phyloP scores from a whole-genome alignment of 2,113 vertebrate species.

The Tragelaphus scriptus region DNA sequence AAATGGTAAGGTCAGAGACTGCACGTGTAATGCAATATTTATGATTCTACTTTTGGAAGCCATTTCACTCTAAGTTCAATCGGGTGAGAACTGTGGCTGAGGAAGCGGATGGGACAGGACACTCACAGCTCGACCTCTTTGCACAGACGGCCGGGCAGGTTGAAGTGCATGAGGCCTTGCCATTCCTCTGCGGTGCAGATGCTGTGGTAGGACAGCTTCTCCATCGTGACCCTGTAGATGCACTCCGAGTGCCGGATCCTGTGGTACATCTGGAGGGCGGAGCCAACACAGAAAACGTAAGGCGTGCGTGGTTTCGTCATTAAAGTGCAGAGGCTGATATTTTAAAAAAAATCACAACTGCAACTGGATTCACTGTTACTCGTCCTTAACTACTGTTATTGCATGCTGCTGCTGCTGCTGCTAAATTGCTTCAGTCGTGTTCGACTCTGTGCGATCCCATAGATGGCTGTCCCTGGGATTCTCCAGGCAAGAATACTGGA shows the following conservation, averaged over 20 bases:
- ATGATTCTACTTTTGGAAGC: rapidly evolving
- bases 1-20: not conserved
- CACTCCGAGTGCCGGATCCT: conserved; percentile 98
- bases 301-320: rapidly evolving
- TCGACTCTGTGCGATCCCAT: too few relatives aligned
- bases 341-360: not conserved
- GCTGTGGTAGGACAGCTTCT: conserved; percentile 98
- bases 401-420: too few relatives aligned
- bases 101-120: not conserved
- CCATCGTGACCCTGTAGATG: conserved; percentile 99
- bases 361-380: rapidly evolving
- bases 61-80: rapidly evolving
- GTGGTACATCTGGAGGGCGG: conserved; percentile 92
- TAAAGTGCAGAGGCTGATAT: not conserved
- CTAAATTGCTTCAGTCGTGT: too few relatives aligned
- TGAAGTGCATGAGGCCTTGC: conserved; percentile 92
- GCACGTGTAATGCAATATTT: rapidly evolving
- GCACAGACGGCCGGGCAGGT: conserved; percentile 88
- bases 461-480: too few relatives aligned
- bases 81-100: too few relatives aligned
- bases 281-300: rapidly evolving
- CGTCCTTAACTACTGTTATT: too few relatives aligned
- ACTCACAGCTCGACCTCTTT: conserved; percentile 94
- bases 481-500: too few relatives aligned
- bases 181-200: conserved; percentile 97